Evolutionary conservation across 2,113 vertebrate genomes (phyloP).

Genomic region (Barbus barbus): DNA sequence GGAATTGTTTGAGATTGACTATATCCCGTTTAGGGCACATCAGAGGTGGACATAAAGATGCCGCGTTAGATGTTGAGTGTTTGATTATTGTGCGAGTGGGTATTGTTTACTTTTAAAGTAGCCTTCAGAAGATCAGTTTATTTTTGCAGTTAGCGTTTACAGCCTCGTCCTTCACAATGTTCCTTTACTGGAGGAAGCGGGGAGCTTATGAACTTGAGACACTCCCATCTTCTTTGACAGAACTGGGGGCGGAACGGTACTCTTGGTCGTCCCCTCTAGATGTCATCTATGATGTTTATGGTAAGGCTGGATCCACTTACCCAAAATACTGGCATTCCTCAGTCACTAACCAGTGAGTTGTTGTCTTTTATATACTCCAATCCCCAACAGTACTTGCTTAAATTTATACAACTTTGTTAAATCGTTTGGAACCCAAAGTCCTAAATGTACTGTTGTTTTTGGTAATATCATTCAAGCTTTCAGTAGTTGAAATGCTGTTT

Average conservation of each 20-base stretch:
- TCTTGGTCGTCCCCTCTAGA: constrained; percentile 89
- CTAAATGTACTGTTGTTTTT: too few species aligned
- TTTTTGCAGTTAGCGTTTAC: neutral
- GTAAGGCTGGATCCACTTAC: constrained; percentile 72
- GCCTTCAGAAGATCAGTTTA: neutral
- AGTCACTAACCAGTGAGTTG: neutral
- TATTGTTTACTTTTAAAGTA: constrained; percentile 25
- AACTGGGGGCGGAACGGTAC: constrained; percentile 81
- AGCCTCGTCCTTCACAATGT: constrained; percentile 72
- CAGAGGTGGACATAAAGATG: constrained; percentile 8
- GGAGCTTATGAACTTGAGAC: constrained; percentile 89
- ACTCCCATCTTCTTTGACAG: constrained; percentile 68
- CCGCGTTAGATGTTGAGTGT: neutral
- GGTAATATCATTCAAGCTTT: neutral
- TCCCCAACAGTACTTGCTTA: neutral
- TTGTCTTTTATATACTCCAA: neutral
- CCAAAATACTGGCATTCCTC: neutral
- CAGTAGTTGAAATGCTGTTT: too few species aligned
- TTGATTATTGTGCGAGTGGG: neutral
- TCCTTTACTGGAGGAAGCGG: constrained; percentile 90
- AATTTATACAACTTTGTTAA: too few species aligned
- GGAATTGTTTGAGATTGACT: constrained; percentile 52
- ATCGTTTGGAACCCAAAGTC: neutral
- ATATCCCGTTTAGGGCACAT: constrained; percentile 42
- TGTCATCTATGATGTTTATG: constrained; percentile 79